A percentile compares a stretch with the other conserved stretches of the same genome.
Evolutionary conservation across 2,113 vertebrate genomes (phyloP).

Genomic region (Notarius quadriscutis): DNA sequence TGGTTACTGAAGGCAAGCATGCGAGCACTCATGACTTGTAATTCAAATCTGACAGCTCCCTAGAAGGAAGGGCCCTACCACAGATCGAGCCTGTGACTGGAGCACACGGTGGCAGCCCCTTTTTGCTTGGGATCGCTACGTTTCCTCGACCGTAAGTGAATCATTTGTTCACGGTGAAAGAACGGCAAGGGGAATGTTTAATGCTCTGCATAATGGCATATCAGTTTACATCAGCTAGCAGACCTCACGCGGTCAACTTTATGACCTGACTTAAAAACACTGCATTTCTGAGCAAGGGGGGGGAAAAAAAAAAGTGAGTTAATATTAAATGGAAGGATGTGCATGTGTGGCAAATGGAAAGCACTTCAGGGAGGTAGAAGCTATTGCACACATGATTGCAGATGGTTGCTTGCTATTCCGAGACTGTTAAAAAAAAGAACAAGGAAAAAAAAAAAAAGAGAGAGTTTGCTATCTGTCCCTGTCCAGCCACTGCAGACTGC

Average conservation of each 20-base stretch:
- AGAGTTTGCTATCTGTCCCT: conserved; percentile 32
- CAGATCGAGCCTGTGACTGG: conserved; percentile 35
- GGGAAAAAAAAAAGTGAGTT: neutral
- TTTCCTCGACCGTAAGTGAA: conserved; percentile 66
- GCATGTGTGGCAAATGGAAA: conserved; percentile 8
- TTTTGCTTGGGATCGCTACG: conserved; percentile 61
- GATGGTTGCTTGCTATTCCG: conserved; percentile 20
- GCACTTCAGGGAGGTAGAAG: conserved; percentile 9
- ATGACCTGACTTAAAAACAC: conserved; percentile 51
- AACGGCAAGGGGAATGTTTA: conserved; percentile 65
- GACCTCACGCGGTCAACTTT: conserved; percentile 63
- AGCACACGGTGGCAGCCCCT: conserved; percentile 48
- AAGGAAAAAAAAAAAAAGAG: neutral
- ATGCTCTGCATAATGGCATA: conserved; percentile 66
- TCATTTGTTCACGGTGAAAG: conserved; percentile 68
- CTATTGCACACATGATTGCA: conserved; percentile 8
- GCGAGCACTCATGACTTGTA: conserved; percentile 62
- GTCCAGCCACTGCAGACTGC: conserved; percentile 31
- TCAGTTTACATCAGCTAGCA: conserved; percentile 67
- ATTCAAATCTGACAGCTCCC: conserved; percentile 57
- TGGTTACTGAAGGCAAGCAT: conserved; percentile 61
- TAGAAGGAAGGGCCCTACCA: conserved; percentile 21
- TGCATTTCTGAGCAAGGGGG: neutral
- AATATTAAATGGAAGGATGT: conserved; percentile 28
- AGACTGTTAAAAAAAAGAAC: neutral